A percentile compares a stretch with the other conserved stretches of the same genome.
phyloP scores from a whole-genome alignment of 2,888 invertebrate genomes.

The Lycaena phlaeas region DNA sequence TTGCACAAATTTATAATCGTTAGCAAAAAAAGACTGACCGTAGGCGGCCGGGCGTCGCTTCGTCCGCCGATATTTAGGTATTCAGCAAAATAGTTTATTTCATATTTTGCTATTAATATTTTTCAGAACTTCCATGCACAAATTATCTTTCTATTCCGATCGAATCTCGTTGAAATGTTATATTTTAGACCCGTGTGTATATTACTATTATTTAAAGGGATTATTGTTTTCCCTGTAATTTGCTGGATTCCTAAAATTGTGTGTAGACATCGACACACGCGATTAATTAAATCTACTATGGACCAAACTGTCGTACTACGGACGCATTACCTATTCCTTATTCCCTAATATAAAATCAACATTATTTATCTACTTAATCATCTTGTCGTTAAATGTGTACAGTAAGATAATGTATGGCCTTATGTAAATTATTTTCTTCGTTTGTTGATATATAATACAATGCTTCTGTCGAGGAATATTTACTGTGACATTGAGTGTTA shows the following conservation, averaged over 20 bases:
- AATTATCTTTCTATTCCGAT: background rate
- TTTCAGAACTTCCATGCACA: slow-evolving; percentile 11
- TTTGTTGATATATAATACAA: slow-evolving; percentile 41
- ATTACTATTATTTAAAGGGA: slow-evolving; percentile 1
- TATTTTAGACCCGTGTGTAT: slow-evolving; percentile 4
- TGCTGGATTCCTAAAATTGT: slow-evolving; percentile 47
- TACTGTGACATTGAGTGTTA: slow-evolving; percentile 37
- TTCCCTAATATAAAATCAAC: slow-evolving; percentile 61
- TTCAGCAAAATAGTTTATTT: slow-evolving; percentile 34
- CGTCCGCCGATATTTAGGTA: slow-evolving; percentile 44
- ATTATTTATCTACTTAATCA: slow-evolving; percentile 67
- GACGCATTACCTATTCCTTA: slow-evolving; percentile 61
- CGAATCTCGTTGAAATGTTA: background rate
- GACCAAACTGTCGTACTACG: slow-evolving; percentile 71
- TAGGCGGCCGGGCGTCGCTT: slow-evolving; percentile 61
- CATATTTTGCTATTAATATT: slow-evolving; percentile 16
- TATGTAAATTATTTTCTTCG: slow-evolving; percentile 65
- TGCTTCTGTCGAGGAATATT: slow-evolving; percentile 48
- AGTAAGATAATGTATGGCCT: slow-evolving; percentile 69
- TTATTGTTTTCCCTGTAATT: slow-evolving; percentile 17
- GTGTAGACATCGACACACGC: slow-evolving; percentile 43
- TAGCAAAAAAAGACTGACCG: slow-evolving; percentile 71
- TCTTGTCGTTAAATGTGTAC: slow-evolving; percentile 70
- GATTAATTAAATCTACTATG: slow-evolving; percentile 64
- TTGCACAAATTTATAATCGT: slow-evolving; percentile 70